phyloP scores from a whole-genome alignment of 1,140 invertebrate genomes.

The Parasteatoda tepidariorum region DNA sequence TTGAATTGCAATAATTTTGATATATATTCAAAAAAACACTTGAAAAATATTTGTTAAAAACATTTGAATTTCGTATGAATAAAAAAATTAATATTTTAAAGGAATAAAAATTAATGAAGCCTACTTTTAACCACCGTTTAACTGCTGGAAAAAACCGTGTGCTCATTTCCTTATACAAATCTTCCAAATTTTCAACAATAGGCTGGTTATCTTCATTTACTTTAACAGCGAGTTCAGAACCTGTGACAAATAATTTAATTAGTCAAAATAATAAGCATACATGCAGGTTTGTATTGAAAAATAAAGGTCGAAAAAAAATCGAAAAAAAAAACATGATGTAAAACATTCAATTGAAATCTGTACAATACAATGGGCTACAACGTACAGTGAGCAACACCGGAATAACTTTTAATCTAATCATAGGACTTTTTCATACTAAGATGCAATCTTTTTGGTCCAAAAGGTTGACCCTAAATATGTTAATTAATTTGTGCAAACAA shows the following conservation, averaged over 20 bases:
- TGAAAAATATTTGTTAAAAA: background rate
- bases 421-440: no score
- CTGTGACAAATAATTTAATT: background rate
- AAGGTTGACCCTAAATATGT: no score
- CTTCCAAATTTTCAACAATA: slow-evolving; percentile 64
- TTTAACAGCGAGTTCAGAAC: slow-evolving; percentile 44
- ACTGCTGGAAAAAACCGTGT: slow-evolving; percentile 60
- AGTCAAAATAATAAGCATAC: background rate
- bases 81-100: background rate
- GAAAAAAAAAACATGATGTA: background rate
- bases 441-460: no score
- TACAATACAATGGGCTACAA: no score
- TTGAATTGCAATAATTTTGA: no score
- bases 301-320: background rate
- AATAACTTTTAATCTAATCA: background rate
- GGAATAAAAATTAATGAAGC: slow-evolving; percentile 5
- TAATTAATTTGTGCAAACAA: no score
- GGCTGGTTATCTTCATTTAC: slow-evolving; percentile 62
- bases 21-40: background rate
- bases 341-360: background rate
- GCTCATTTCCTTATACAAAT: slow-evolving; percentile 64
- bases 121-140: slow-evolving; percentile 63
- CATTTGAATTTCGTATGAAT: background rate
- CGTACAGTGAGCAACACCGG: no score
- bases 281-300: background rate